Base-by-base conservation (phyloP, 2,797 vertebrate species). In the Neostethus bicornis region DNA sequence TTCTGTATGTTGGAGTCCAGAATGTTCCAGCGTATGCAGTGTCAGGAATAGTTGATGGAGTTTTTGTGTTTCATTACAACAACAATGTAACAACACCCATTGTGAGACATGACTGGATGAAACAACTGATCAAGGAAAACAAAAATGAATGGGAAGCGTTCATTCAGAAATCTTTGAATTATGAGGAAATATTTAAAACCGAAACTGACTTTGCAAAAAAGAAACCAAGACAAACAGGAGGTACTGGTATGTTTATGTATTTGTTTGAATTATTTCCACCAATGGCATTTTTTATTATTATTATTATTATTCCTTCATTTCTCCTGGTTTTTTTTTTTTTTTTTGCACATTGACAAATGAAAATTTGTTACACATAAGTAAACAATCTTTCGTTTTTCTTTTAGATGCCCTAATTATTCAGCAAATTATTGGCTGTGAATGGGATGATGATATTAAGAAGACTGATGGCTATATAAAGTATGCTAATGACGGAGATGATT, bases 401-500 rank as follows among this genome's bases (percentile, higher is more conserved):
- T 53, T 45, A 64, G 0, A 16, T 32, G 5, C 25, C 34, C 43
- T 24, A 0, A 5, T 50, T 8, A 1, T 34, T n/a, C 56, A 54
- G 16, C 0, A 4, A 8, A 21, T 60, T 31, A 3, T 0, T 6
- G 16, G 31, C 3, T 67, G 56, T 24, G 50, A 67, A 4, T 50
- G 9, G 20, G 20, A 45, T 0, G 43, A 66, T 20, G 50, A 52
- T 14, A 60, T 45, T 9, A 26, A 28, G 28, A 10, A 45, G 1
- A 2, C 51, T 14, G 0, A 1, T 13, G 26, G 37, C n/a, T 56
- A 38, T 16, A 0, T 0, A 0, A 47, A 50, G 19, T 32, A 14
- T 7, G 35, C 57, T 70, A 61, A 52, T 35, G 21, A 76, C 2
- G 59, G 63, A 43, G 46, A 76, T 28, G 66, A 66, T 24, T 79